Evolutionary conservation across 2,113 vertebrate species (phyloP).

Genomic region (Syngnathus scovelli): DNA sequence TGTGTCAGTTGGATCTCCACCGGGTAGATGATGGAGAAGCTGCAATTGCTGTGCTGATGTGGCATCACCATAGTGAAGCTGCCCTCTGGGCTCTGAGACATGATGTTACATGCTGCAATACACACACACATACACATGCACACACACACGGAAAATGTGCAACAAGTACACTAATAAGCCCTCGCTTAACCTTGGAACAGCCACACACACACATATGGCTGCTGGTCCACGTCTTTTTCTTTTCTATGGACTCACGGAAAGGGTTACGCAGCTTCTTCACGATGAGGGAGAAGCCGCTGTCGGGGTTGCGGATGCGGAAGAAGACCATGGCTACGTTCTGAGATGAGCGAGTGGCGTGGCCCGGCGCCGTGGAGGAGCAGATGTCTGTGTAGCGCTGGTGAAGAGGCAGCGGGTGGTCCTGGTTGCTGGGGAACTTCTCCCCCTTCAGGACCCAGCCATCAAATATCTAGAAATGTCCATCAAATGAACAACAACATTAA

Average conservation of each 20-base stretch:
- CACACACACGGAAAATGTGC: constrained; percentile 8
- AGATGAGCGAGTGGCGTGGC: constrained; percentile 75
- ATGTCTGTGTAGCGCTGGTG: constrained; percentile 83
- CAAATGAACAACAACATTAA: too few relatives aligned
- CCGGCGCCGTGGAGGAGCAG: constrained; percentile 71
- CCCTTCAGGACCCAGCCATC: constrained; percentile 96
- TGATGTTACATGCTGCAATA: constrained; percentile 85
- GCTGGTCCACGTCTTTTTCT: too few relatives aligned
- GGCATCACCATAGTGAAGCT: constrained; percentile 88
- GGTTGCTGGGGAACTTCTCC: constrained; percentile 88
- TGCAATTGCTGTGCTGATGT: constrained; percentile 87
- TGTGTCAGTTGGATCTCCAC: constrained; percentile 86
- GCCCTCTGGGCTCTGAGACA: constrained; percentile 90
- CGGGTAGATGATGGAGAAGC: constrained; percentile 95
- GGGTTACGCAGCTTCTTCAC: constrained; percentile 80
- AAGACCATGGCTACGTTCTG: constrained; percentile 96
- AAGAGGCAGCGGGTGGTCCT: constrained; percentile 82
- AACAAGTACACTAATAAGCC: constrained; percentile 6
- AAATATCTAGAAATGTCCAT: constrained; percentile 75
- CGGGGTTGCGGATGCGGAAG: constrained; percentile 81
- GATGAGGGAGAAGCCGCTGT: constrained; percentile 83
- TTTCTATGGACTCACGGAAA: constrained; percentile 78
- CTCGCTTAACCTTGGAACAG: constrained; percentile 2
- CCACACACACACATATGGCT: too few relatives aligned
- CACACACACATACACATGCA: constrained; percentile 17